These are phyloP conservation scores for Lophotis ruficrista DNA, from an alignment of 2,113 vertebrate genomes.

Conservation along the genomic window DNA sequence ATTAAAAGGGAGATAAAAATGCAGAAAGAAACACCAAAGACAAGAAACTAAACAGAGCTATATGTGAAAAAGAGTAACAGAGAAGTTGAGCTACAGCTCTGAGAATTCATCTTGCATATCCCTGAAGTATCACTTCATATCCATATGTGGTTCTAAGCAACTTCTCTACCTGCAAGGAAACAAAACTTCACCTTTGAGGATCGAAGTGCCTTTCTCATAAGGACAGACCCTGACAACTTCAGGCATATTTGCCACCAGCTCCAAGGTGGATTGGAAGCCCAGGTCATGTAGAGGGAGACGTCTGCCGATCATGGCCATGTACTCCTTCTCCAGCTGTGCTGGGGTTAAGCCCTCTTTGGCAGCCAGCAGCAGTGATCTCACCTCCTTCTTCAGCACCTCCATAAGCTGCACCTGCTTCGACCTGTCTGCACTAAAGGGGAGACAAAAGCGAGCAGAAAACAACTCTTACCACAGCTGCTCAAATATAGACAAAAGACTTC, in stretches of 20 bases:
- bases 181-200: conserved; percentile 79
- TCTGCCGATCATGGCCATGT: conserved; percentile 80
- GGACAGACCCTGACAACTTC: conserved; percentile 80
- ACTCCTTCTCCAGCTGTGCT: conserved; percentile 81
- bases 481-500: too few relatives aligned
- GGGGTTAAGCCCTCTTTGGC: conserved; percentile 82
- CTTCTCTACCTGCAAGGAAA: background rate
- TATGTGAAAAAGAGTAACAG: background rate
- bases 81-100: background rate
- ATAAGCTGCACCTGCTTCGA: conserved; percentile 74
- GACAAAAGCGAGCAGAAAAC: background rate
- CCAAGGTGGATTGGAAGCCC: conserved; percentile 83
- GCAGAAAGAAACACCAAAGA: background rate
- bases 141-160: background rate
- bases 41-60: background rate
- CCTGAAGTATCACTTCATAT: background rate
- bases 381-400: conserved; percentile 82
- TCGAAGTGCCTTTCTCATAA: conserved; percentile 52
- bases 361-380: conserved; percentile 86
- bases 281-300: conserved; percentile 80
- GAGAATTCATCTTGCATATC: background rate
- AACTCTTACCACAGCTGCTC: background rate
- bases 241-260: conserved; percentile 86
- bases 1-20: background rate
- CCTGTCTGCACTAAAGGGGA: conserved; percentile 14